Conservation (phyloP, 1,140 invertebrate genomes). For the Microplitis mediator region DNA sequence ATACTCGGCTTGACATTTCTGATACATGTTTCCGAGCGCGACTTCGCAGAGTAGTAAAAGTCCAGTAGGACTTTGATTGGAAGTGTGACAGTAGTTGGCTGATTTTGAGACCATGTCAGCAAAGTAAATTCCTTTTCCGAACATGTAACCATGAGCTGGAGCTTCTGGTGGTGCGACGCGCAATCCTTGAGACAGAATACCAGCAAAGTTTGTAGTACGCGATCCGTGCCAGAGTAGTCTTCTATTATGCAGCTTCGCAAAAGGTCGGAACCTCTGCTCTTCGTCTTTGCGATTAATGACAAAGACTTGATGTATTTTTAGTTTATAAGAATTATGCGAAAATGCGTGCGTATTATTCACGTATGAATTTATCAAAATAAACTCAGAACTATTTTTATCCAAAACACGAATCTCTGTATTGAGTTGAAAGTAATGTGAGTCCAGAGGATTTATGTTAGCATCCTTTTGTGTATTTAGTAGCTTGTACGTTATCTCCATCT, state of each 20-base stretch:
- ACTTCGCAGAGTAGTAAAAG: conserved; percentile 94
- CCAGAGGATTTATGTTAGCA: conserved; percentile 67
- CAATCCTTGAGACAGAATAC: conserved; percentile 95
- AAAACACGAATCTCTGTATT: conserved; percentile 82
- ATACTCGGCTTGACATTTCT: conserved; percentile 72
- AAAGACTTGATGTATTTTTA: conserved; percentile 79
- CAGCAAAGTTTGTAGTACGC: conserved; percentile 90
- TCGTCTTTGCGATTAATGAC: conserved; percentile 81
- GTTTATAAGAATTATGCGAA: conserved; percentile 78
- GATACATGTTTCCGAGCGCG: conserved; percentile 91
- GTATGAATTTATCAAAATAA: conserved; percentile 76
- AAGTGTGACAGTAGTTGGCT: conserved; percentile 94
- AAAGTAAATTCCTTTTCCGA: conserved; percentile 95
- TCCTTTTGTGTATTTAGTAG: conserved; percentile 69
- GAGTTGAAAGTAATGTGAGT: conserved; percentile 88
- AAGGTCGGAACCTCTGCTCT: conserved; percentile 80
- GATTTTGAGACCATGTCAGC: conserved; percentile 99
- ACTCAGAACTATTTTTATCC: conserved; percentile 75
- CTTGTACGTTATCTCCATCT: conserved; percentile 94
- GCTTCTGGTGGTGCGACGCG: conserved; percentile 96
- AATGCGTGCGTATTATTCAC: conserved; percentile 85
- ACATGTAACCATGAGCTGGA: conserved; percentile 96
- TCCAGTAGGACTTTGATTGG: conserved; percentile 72
- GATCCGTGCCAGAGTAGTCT: conserved; percentile 97
- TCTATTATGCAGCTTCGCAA: conserved; percentile 82